Base-by-base conservation (phyloP, 2,888 invertebrate genomes). In the Fissipunctia ypsillon region DNA sequence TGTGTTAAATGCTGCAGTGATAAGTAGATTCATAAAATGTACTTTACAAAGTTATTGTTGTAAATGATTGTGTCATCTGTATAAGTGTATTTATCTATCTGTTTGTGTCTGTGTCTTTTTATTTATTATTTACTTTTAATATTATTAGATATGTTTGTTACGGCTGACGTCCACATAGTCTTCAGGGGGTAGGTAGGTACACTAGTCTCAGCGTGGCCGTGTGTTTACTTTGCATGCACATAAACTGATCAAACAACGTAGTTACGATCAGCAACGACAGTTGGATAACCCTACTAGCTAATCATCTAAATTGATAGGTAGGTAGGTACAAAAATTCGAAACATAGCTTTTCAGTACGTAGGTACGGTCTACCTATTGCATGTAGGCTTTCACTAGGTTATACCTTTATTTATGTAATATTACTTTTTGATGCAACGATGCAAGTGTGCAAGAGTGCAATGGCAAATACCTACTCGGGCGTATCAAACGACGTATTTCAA, bases 41-140 rank as follows among this genome's bases (percentile, higher is more conserved):
- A 35, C 19, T 41, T 41, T 22, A 59, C 12, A 25, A 70, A 54
- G 31, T 61, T 71, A 31, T 48, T 41, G 43, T 43, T 70, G 75
- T 75, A 45, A 48, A 69, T 41, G 48, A 56, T 56, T 76, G 77
- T 76, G 71, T 35, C 38, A 78, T 16, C 52, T 38, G 19, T 6
- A 3, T 12, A 22, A 52, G 75, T 75, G 75, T 31, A 43, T 45
- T 60, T 25, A n/a, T 41, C 10, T 41, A 16, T 5, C 43, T 54
- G 59, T 60, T 38, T 60, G 31, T 78, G 50, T 43, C 31, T 56
- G 73, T 66, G 54, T 57, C 45, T 28, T 54, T 54, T 3, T 41
- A n/a, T 60, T 38, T 25, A 25, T n/a, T n/a, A n/a, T n/a, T n/a
- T n/a, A n/a, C n/a, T n/a, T n/a, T n/a, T n/a, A n/a, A n/a, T n/a